Evolutionary conservation across 2,888 invertebrate genomes (phyloP).

Genomic region (Caenorhabditis sp.): DNA sequence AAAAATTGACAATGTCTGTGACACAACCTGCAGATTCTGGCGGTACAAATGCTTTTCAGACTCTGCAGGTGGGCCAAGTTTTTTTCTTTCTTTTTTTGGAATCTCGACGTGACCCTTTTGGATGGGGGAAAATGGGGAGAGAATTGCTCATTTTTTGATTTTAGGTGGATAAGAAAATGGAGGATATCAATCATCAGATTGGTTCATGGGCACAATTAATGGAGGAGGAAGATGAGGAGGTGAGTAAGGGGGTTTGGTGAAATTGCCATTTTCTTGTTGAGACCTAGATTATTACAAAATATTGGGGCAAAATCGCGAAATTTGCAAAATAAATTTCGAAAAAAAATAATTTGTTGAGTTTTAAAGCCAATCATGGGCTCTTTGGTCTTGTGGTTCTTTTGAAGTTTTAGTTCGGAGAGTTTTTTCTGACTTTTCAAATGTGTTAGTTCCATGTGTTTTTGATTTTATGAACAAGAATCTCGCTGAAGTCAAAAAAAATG

Average conservation of each 20-base stretch:
- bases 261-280: background rate
- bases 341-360: too few species aligned
- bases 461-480: too few species aligned
- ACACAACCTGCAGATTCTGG: slow-evolving; percentile 44
- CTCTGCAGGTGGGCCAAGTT: slow-evolving; percentile 29
- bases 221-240: slow-evolving; percentile 28
- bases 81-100: too few species aligned
- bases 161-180: slow-evolving; percentile 7
- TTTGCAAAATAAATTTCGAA: too few species aligned
- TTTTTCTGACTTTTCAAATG: too few species aligned
- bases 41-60: slow-evolving; percentile 9
- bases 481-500: too few species aligned
- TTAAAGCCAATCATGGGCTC: too few species aligned
- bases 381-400: too few species aligned
- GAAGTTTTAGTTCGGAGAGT: too few species aligned
- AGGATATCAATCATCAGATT: slow-evolving; percentile 3
- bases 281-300: too few species aligned
- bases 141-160: background rate
- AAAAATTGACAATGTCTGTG: slow-evolving; percentile 30
- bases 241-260: background rate
- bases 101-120: background rate
- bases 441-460: too few species aligned
- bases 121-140: background rate
- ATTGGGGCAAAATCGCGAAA: too few species aligned
- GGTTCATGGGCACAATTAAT: slow-evolving; percentile 37